These are phyloP conservation scores for Thereva unica DNA, from an alignment of 2,888 invertebrate genomes.

Conservation along the genomic window DNA sequence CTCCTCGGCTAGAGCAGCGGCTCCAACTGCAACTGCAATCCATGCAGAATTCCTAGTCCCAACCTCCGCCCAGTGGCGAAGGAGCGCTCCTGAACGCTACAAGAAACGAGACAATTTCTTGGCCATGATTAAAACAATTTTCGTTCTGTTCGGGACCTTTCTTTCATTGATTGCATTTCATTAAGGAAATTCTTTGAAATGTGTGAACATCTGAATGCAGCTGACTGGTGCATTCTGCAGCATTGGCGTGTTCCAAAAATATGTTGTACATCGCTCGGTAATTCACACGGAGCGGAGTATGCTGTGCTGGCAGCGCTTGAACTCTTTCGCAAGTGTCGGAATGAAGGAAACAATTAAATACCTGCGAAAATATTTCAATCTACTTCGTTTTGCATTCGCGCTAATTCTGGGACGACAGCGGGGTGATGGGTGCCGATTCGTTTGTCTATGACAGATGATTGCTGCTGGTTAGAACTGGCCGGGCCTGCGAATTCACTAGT, in stretches of 20 bases:
- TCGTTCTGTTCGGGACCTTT: conserved; percentile 4
- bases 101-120: conserved; percentile 5
- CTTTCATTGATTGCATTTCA: conserved; percentile 34
- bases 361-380: too few relatives aligned
- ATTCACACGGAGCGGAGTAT: too few relatives aligned
- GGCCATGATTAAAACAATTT: conserved; percentile 5
- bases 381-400: too few relatives aligned
- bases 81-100: neutral
- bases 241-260: conserved; percentile 22
- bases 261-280: neutral
- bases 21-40: neutral
- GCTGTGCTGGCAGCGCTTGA: too few relatives aligned
- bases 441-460: too few relatives aligned
- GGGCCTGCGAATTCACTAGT: too few relatives aligned
- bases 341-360: too few relatives aligned
- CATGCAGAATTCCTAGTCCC: neutral
- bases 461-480: too few relatives aligned
- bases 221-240: conserved; percentile 26
- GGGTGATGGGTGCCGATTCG: too few relatives aligned
- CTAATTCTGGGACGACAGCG: too few relatives aligned
- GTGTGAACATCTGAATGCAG: conserved; percentile 28
- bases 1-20: neutral
- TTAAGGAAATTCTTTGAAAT: conserved; percentile 25
- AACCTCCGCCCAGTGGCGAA: too few relatives aligned
- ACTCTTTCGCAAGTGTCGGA: too few relatives aligned